A percentile compares a stretch with the other conserved stretches of the same genome.
Evolutionary conservation across 2,888 invertebrate genomes (phyloP).

Genomic region (Lasioglossum leucozonium): DNA sequence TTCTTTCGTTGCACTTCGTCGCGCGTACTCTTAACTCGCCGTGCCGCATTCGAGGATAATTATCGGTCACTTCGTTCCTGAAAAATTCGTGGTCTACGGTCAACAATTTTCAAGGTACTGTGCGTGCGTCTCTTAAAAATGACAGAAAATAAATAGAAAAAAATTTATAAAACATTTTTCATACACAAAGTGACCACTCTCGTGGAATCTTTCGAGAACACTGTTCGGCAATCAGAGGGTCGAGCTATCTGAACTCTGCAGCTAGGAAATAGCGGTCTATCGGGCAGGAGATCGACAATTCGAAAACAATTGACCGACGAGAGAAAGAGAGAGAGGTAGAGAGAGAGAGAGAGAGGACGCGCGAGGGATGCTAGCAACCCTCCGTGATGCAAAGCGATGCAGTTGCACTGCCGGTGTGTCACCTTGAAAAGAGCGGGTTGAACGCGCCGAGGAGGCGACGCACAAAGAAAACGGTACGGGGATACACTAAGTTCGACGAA

Average conservation of each 20-base stretch:
- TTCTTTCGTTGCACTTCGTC: not conserved
- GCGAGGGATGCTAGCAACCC: conserved; percentile 6
- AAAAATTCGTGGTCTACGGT: not conserved
- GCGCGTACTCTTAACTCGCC: not conserved
- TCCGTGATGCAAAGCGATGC: conserved; percentile 28
- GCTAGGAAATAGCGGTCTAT: not conserved
- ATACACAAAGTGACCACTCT: too few species aligned
- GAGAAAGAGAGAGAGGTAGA: too few species aligned
- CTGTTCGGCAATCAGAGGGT: too few species aligned
- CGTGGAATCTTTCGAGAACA: too few species aligned
- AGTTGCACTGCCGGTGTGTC: conserved; percentile 33
- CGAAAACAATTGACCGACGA: not conserved
- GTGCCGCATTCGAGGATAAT: not conserved
- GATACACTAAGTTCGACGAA: conserved; percentile 70
- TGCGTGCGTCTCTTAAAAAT: too few species aligned
- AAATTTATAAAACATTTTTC: too few species aligned
- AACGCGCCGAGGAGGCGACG: conserved; percentile 62
- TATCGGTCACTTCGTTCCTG: not conserved
- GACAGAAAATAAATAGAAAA: too few species aligned
- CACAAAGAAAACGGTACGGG: conserved; percentile 66
- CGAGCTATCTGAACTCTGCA: too few species aligned
- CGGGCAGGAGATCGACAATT: not conserved
- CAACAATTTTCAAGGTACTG: too few species aligned
- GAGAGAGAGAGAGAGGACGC: too few species aligned
- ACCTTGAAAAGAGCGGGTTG: conserved; percentile 52